A percentile compares a stretch with the other conserved stretches of the same genome.
Evolutionary conservation across 2,888 invertebrate genomes (phyloP).

Genomic region (Tricholauxania praeusta): DNA sequence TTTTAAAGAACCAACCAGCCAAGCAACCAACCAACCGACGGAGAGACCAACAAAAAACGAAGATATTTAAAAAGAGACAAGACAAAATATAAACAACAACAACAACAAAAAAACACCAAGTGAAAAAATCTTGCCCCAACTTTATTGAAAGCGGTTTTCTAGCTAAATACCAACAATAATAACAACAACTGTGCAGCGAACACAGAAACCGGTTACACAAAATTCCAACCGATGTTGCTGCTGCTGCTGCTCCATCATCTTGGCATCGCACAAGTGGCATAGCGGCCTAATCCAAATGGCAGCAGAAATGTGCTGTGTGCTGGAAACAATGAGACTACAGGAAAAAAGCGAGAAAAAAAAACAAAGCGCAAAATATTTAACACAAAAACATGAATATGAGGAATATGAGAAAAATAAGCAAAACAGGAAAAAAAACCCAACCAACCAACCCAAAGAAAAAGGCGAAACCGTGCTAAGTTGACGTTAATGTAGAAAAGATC

Average conservation of each 20-base stretch:
- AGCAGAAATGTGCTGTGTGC: neutral
- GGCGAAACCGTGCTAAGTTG: too few relatives aligned
- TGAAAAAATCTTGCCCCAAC: conserved; percentile 2
- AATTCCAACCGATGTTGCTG: conserved; percentile 13
- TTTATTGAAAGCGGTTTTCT: conserved; percentile 12
- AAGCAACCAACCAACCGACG: too few relatives aligned
- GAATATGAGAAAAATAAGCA: too few relatives aligned
- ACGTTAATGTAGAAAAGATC: too few relatives aligned
- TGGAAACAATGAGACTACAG: conserved; percentile 3
- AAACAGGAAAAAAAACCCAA: too few relatives aligned
- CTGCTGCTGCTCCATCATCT: too few relatives aligned
- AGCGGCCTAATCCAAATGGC: neutral
- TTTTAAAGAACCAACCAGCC: too few relatives aligned
- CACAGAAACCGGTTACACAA: conserved; percentile 29
- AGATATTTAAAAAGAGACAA: neutral
- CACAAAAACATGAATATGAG: too few relatives aligned
- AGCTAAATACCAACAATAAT: conserved; percentile 11
- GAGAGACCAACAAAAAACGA: neutral
- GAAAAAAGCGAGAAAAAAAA: neutral
- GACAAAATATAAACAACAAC: neutral
- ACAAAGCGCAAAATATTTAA: too few relatives aligned
- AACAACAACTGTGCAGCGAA: neutral
- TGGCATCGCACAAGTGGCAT: conserved; percentile 13
- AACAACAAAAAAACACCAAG: neutral
- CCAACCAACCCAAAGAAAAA: too few relatives aligned